Percentiles rank a stretch among this genome's conserved stretches.
Conservation (phyloP, 2,797 vertebrate genomes). For the Phoebastria nigripes region DNA sequence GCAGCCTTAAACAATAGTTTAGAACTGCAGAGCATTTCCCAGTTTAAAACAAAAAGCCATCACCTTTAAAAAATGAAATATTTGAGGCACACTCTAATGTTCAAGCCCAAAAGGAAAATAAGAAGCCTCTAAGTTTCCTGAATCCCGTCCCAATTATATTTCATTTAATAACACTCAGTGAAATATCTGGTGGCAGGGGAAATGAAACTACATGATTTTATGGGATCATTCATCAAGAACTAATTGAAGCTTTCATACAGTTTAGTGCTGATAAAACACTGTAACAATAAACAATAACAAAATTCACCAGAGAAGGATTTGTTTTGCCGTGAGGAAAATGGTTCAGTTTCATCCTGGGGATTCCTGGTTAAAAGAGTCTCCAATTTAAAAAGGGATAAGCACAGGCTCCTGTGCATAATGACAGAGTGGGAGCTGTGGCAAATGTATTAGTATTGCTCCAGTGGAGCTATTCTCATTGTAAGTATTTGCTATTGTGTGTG, state of each 20-base stretch:
- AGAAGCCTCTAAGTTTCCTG: constrained; percentile 72
- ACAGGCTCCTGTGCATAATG: constrained; percentile 81
- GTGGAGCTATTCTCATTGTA: constrained; percentile 88
- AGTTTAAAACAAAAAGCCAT: not conserved
- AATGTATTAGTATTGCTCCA: constrained; percentile 92
- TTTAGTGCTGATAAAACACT: constrained; percentile 93
- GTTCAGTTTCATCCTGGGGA: constrained; percentile 80
- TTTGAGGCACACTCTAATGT: not conserved
- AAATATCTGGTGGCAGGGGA: constrained; percentile 91
- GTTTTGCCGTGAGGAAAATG: constrained; percentile 83
- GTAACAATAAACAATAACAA: constrained; percentile 85
- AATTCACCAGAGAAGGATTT: constrained; percentile 83
- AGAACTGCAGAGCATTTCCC: not conserved
- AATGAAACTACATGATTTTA: constrained; percentile 94
- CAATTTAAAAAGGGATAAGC: constrained; percentile 78
- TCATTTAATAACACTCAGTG: constrained; percentile 90
- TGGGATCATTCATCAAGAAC: constrained; percentile 99
- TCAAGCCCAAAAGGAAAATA: constrained; percentile 47
- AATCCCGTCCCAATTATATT: constrained; percentile 89
- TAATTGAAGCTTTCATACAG: constrained; percentile 97
- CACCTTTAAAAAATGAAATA: not conserved
- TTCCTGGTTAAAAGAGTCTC: constrained; percentile 82
- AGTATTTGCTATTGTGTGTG: constrained; percentile 84
- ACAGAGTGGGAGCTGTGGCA: constrained; percentile 77
- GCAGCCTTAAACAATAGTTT: not conserved